Evolutionary conservation across 2,113 vertebrate species (phyloP), one percentile per base, ranked within the genome.

Genomic region (Thryonomys swinderianus): DNA sequence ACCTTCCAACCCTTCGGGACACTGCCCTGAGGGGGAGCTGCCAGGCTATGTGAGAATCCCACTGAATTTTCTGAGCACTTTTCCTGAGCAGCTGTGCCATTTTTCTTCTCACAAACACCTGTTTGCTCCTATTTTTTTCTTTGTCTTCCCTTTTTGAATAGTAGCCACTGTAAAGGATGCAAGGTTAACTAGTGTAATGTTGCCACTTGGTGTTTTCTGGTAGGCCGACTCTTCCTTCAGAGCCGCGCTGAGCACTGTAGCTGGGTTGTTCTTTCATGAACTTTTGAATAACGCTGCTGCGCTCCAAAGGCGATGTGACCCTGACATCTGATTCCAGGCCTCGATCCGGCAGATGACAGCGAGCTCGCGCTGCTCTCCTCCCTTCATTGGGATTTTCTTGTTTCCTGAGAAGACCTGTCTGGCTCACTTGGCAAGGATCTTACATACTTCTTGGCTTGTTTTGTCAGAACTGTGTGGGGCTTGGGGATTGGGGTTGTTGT

Each of bases 231-330:
- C 74, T 81, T 85, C 73, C 92, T 27, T 83, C n/a, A 73, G 90
- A 79, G 53, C 37, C 59, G 92, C 16, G 42, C 7, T n/a, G 48
- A 64, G 23, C 30, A 83, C 40, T 48, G 13, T 7, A 53, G 34
- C 13, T 53, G 59, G 27, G 74, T 87, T 78, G 86, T 90, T 87
- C 45, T 82, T 94, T 87, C 76, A 59, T 17, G 32, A 89, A 79
- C 57, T 37, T 92, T 32, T 66, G 40, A 73, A 78, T 45, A 51
- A 90, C 53, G 62, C 42, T 59, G 37, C 87, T 18, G 73, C 55
- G 48, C 55, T 80, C 79, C 42, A 90, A 79, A 78, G 34, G 40
- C 85, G 86, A 37, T 37, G 59, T 53, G 59, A 21, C 34, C 79
- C 64, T 21, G 37, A 10, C 32, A 93, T 88, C 83, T 85, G 37